Percentiles rank a stretch among this genome's conserved stretches.
These are phyloP conservation scores for Dendropsophus ebraccatus DNA, from an alignment of 2,113 vertebrate species.

Conservation along the genomic window DNA sequence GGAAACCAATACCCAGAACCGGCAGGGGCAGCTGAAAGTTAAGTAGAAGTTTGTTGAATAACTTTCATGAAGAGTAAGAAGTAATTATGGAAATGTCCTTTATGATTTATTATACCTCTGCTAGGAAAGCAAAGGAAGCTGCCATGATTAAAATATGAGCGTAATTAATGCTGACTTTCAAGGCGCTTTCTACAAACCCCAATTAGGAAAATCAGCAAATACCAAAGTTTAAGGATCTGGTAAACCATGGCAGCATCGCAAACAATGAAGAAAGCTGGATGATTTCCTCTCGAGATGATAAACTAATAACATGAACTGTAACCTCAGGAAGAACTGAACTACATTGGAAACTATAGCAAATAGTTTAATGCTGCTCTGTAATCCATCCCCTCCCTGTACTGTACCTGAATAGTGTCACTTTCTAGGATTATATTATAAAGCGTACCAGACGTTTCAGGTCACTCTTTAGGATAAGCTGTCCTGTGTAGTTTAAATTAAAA, in stretches of 20 bases:
- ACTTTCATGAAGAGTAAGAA: constrained; percentile 9
- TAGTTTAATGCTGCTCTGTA: not conserved
- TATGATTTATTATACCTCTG: constrained; percentile 47
- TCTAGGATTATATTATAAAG: not conserved
- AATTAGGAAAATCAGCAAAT: not conserved
- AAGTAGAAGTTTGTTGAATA: constrained; percentile 25
- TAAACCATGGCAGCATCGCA: not conserved
- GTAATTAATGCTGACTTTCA: constrained; percentile 19
- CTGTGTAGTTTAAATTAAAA: too few species aligned
- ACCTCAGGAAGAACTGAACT: not conserved
- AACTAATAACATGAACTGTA: not conserved
- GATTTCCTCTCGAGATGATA: not conserved
- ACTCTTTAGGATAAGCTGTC: too few species aligned
- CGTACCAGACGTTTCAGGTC: too few species aligned
- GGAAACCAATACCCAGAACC: not conserved
- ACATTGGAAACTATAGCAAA: not conserved
- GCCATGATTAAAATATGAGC: constrained; percentile 42
- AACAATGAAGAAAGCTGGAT: not conserved
- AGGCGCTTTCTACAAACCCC: not conserved
- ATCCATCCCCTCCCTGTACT: not conserved
- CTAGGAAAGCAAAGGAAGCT: constrained; percentile 11
- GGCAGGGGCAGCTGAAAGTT: constrained; percentile 19
- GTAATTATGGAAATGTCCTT: constrained; percentile 38
- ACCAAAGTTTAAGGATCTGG: constrained; percentile 2
- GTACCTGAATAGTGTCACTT: not conserved